Percentiles rank a stretch among this genome's conserved stretches.
These are phyloP conservation scores for Pristionchus entomophagus DNA, from an alignment of 2,888 invertebrate genomes.

Conservation along the genomic window DNA sequence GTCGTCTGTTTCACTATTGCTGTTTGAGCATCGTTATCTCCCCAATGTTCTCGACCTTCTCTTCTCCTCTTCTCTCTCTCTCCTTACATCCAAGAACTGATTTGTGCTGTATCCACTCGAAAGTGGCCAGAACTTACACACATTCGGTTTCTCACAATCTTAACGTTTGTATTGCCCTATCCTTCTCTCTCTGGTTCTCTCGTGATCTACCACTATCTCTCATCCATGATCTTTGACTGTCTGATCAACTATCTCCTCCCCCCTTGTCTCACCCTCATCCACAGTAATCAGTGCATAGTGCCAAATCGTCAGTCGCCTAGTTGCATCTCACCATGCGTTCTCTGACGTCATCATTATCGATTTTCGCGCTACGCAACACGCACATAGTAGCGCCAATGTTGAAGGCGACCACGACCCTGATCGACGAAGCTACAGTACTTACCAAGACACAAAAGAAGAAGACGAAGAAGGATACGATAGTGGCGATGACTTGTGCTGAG, in stretches of 20 bases:
- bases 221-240: conserved; percentile 51
- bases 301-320: conserved; percentile 31
- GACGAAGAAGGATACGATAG: neutral
- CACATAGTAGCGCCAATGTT: neutral
- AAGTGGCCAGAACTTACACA: neutral
- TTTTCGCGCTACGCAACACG: neutral
- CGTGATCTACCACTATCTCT: neutral
- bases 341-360: neutral
- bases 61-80: neutral
- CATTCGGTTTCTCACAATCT: conserved; percentile 39
- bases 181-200: neutral
- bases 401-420: neutral
- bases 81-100: neutral
- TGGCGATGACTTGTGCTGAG: conserved; percentile 3
- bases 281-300: neutral
- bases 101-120: conserved; percentile 35
- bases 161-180: conserved; percentile 27
- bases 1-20: neutral
- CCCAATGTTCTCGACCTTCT: neutral
- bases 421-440: neutral
- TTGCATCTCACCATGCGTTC: conserved; percentile 35
- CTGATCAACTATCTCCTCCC: conserved; percentile 47
- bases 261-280: conserved; percentile 49
- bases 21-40: conserved; percentile 30
- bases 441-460: neutral